Evolutionary conservation across 2,797 vertebrate species (phyloP).

Genomic region (Megaceryle alcyon): DNA sequence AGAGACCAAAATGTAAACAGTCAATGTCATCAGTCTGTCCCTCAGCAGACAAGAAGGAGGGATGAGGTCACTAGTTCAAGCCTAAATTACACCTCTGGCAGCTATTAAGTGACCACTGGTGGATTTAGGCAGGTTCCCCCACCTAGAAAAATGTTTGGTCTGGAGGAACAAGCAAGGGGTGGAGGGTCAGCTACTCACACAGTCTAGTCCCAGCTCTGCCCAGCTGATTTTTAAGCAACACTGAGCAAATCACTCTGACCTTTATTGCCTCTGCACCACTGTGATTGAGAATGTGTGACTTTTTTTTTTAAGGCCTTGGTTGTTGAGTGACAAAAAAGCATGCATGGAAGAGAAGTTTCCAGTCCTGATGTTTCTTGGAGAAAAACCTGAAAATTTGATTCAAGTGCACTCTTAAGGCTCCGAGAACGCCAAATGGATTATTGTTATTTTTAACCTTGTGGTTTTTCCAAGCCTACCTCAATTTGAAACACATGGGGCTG

Average conservation of each 20-base stretch:
- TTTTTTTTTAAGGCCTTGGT: conserved; percentile 18
- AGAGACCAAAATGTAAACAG: not conserved
- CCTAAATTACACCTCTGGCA: not conserved
- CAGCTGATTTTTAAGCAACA: conserved; percentile 29
- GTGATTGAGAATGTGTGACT: not conserved
- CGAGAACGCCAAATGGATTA: conserved; percentile 2
- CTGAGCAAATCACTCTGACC: not conserved
- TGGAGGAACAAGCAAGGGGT: not conserved
- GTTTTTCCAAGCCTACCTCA: conserved; percentile 18
- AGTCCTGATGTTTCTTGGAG: not conserved
- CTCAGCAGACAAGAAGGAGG: not conserved
- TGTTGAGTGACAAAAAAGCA: not conserved
- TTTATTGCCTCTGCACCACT: conserved; percentile 20
- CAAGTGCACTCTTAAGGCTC: not conserved
- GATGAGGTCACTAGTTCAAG: conserved; percentile 23
- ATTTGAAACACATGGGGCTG: not conserved
- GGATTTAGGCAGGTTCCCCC: not conserved
- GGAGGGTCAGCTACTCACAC: not conserved
- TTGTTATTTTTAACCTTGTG: conserved; percentile 47
- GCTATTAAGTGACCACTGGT: not conserved
- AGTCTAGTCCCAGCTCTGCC: not conserved
- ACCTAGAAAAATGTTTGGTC: conserved; percentile 2
- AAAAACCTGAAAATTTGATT: conserved; percentile 18
- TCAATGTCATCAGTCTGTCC: not conserved
- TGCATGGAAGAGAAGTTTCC: not conserved